Evolutionary conservation across 2,888 invertebrate species (phyloP), one percentile per base, ranked within the genome.

Genomic region (Brenthis hecate): DNA sequence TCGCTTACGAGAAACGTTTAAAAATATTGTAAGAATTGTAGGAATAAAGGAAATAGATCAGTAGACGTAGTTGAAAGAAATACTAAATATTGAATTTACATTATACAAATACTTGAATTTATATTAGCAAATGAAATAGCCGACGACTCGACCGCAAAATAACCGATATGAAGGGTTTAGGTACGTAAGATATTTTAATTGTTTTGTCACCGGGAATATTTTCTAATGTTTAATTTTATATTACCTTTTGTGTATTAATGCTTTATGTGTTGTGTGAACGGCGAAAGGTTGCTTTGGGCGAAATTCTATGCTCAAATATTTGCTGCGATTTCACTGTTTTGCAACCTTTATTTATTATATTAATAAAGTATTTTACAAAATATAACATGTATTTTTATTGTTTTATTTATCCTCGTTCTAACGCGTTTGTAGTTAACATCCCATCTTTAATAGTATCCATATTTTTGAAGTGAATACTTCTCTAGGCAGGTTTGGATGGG

Each of bases 291-390:
- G 85, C 81, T 83, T 80, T 74, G 77, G 75, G 77, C 80, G 78
- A 62, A 65, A 73, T 73, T 71, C 73, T 70, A 70, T 76, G 80
- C 80, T 80, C 80, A 79, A 80, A 76, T 76, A 72, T 70, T 81
- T 80, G 84, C 86, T 87, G 87, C 85, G 82, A 85, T 81, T 81
- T 86, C 86, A 86, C 86, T 87, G 80, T 85, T 85, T 89, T 88
- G 91, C 91, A 88, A 88, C 80, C 80, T 85, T 84, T 89, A 91
- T 91, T 92, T 91, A 91, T 91, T 89, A 88, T 86, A 89, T 88
- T 91, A 92, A 88, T 92, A 92, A 92, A 91, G 83, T 81, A 88
- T 88, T 91, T 89, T 90, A 84, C 84, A 86, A 84, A 81, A 75
- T 74, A 64, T 55, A 70, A 48, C 13, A 56, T 65, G 1, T n/a